Evolutionary conservation across 2,888 invertebrate genomes (phyloP).

Genomic region (Phragmatobia fuliginosa): DNA sequence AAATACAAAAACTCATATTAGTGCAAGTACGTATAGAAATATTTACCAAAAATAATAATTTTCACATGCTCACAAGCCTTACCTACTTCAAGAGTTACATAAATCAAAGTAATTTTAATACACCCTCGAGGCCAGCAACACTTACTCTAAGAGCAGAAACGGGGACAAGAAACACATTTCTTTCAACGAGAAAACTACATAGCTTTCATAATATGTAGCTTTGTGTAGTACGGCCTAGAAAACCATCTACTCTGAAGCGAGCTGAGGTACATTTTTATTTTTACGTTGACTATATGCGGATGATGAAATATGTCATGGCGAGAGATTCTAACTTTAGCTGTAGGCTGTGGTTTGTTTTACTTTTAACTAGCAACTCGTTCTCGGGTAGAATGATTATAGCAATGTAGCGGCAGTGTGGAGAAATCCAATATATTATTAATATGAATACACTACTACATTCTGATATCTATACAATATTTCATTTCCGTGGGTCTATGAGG

Average conservation of each 20-base stretch:
- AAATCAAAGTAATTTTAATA: constrained; percentile 42
- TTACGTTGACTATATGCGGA: constrained; percentile 16
- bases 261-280: constrained; percentile 37
- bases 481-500: too few relatives aligned
- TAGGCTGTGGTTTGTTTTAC: constrained; percentile 6
- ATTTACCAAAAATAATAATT: background rate
- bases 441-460: too few relatives aligned
- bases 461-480: too few relatives aligned
- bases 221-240: constrained; percentile 44
- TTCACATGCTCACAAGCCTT: background rate
- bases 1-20: background rate
- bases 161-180: constrained; percentile 51
- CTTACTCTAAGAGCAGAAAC: constrained; percentile 34
- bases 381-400: too few relatives aligned
- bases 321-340: constrained; percentile 5
- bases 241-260: constrained; percentile 36
- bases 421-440: background rate
- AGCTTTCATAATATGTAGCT: constrained; percentile 21
- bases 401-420: too few relatives aligned
- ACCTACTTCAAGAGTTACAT: background rate
- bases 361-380: background rate
- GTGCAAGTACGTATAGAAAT: background rate
- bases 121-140: constrained; percentile 26
- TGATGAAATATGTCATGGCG: constrained; percentile 13
- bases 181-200: constrained; percentile 43